These are phyloP conservation scores for Crenichthys baileyi DNA, from an alignment of 2,797 vertebrate genomes.

Conservation along the genomic window DNA sequence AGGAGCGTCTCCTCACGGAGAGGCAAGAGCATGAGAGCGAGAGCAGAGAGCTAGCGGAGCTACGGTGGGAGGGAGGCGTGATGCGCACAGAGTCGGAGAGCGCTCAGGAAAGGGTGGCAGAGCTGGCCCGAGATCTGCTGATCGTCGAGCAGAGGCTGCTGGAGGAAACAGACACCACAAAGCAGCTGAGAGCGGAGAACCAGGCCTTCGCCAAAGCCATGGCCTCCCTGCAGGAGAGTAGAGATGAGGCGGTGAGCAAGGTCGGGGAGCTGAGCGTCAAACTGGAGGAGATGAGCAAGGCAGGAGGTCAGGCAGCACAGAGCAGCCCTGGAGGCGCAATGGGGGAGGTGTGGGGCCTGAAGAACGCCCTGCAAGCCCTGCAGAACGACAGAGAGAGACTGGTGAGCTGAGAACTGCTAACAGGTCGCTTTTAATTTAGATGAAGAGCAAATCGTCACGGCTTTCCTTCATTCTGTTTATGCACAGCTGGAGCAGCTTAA, in stretches of 20 bases:
- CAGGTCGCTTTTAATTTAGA: neutral
- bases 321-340: slow-evolving; percentile 46
- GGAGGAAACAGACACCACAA: slow-evolving; percentile 82
- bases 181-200: slow-evolving; percentile 86
- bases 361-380: slow-evolving; percentile 91
- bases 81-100: slow-evolving; percentile 94
- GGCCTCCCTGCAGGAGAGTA: slow-evolving; percentile 90
- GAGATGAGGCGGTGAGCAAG: slow-evolving; percentile 85
- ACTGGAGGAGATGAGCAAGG: slow-evolving; percentile 79
- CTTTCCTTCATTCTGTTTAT: neutral
- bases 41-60: slow-evolving; percentile 85
- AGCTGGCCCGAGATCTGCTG: slow-evolving; percentile 92
- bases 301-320: slow-evolving; percentile 57
- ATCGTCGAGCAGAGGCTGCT: slow-evolving; percentile 90
- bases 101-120: slow-evolving; percentile 94
- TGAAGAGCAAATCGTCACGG: neutral
- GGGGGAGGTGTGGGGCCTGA: slow-evolving; percentile 89
- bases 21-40: slow-evolving; percentile 76
- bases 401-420: slow-evolving; percentile 77
- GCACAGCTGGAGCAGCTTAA: slow-evolving; percentile 88
- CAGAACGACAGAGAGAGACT: slow-evolving; percentile 93
- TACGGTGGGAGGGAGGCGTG: slow-evolving; percentile 92
- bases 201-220: slow-evolving; percentile 90
- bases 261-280: slow-evolving; percentile 80
- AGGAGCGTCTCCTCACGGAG: slow-evolving; percentile 78